These are phyloP conservation scores for Azorinus chamasolen DNA, from an alignment of 2,888 invertebrate species.

Conservation along the genomic window DNA sequence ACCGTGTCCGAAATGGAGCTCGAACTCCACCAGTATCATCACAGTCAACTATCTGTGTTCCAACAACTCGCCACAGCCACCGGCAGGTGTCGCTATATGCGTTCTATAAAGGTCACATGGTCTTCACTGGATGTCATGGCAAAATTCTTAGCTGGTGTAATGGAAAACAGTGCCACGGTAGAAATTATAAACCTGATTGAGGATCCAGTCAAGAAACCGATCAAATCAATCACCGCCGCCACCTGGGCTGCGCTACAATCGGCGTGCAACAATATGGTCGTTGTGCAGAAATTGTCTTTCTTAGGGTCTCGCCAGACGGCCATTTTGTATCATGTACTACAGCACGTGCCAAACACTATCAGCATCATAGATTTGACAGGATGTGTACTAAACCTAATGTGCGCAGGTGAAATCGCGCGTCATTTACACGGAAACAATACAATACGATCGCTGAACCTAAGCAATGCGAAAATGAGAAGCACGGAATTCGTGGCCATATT, in stretches of 20 bases:
- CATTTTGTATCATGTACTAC: conserved; percentile 78
- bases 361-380: conserved; percentile 70
- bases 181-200: conserved; percentile 64
- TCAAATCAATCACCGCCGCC: conserved; percentile 70
- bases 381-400: conserved; percentile 77
- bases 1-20: conserved; percentile 76
- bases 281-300: conserved; percentile 73
- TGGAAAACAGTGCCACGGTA: conserved; percentile 61
- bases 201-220: conserved; percentile 54
- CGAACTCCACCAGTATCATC: conserved; percentile 73
- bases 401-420: conserved; percentile 73
- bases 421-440: conserved; percentile 70
- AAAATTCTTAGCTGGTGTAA: conserved; percentile 70
- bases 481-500: conserved; percentile 77
- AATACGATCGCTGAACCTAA: conserved; percentile 67
- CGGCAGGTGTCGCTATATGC: conserved; percentile 63
- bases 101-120: conserved; percentile 76
- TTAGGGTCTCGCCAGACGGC: conserved; percentile 68
- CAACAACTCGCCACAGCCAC: conserved; percentile 72
- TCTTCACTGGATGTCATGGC: conserved; percentile 75
- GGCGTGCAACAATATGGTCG: conserved; percentile 73
- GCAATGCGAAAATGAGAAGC: conserved; percentile 69
- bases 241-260: conserved; percentile 79
- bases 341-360: conserved; percentile 74
- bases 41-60: conserved; percentile 65